These are phyloP conservation scores for Caenorhabditis imperialis DNA, from an alignment of 2,888 invertebrate genomes.

Conservation along the genomic window DNA sequence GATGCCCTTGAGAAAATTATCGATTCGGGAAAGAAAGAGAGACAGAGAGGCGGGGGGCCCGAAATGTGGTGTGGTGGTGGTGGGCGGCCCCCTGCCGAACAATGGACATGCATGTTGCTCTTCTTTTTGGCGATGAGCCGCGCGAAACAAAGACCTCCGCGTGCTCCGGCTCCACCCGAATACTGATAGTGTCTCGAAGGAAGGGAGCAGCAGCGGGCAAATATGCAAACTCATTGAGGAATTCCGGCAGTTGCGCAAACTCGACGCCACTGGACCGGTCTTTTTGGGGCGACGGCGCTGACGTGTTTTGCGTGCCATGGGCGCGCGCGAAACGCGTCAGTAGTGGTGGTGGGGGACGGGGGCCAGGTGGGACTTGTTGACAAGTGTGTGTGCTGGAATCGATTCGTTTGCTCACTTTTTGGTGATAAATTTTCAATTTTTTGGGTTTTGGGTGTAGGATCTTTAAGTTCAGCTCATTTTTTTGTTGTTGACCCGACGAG, in stretches of 20 bases:
- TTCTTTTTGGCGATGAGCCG: conserved; percentile 23
- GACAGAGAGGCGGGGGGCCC: conserved; percentile 18
- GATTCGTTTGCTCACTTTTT: neutral
- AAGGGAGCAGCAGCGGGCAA: no score
- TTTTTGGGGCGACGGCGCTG: conserved; percentile 18
- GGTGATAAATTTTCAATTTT: no score
- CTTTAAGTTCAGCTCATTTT: no score
- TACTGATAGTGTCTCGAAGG: no score
- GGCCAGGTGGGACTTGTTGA: no score
- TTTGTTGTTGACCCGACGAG: no score
- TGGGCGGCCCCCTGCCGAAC: neutral
- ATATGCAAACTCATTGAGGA: neutral
- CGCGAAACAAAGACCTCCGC: conserved; percentile 26
- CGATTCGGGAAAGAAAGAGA: conserved; percentile 45
- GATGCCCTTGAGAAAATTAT: conserved; percentile 59
- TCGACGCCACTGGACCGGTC: conserved; percentile 43
- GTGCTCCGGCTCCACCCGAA: no score
- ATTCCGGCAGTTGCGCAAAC: conserved; percentile 3
- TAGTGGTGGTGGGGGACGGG: neutral
- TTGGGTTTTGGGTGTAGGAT: no score
- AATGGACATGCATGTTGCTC: no score
- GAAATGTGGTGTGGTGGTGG: no score
- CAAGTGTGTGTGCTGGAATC: no score
- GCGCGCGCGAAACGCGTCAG: conserved; percentile 24
- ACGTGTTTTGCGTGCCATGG: conserved; percentile 34